phyloP scores from a whole-genome alignment of 2,888 invertebrate genomes.

The Bugula neritina region DNA sequence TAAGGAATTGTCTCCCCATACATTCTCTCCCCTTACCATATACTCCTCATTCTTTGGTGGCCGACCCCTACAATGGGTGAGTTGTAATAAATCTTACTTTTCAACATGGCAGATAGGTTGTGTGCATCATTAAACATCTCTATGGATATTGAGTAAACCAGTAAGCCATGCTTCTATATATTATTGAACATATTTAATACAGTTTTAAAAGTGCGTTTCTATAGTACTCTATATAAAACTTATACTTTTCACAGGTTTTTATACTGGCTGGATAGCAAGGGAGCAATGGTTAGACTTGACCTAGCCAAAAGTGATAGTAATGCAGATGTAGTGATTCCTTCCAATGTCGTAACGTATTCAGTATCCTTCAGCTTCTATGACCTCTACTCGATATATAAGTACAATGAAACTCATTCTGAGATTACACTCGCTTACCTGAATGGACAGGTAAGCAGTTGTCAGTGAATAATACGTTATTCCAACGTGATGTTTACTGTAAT shows the following conservation, averaged over 20 bases:
- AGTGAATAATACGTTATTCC: no score
- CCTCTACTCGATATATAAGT: constrained; percentile 9
- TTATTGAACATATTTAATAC: no score
- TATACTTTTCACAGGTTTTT: constrained; percentile 1
- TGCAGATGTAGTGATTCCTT: neutral
- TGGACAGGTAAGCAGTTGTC: constrained; percentile 12
- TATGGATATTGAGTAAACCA: no score
- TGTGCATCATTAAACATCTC: no score
- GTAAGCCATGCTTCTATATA: no score
- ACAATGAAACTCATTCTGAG: neutral
- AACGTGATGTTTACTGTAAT: no score
- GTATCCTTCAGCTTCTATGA: constrained; percentile 18
- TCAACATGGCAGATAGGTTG: no score
- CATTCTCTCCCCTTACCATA: neutral
- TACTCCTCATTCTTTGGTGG: neutral
- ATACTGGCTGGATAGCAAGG: constrained; percentile 4
- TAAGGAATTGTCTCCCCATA: neutral
- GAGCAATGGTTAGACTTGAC: neutral
- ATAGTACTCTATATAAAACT: no score
- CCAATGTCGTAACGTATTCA: constrained; percentile 2
- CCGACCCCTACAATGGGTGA: constrained; percentile 18
- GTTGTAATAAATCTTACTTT: no score
- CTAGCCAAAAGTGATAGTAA: neutral
- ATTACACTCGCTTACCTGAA: constrained; percentile 6
- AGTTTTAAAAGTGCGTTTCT: no score